Evolutionary conservation across 2,888 invertebrate species (phyloP).

Genomic region (Blera fallax): DNA sequence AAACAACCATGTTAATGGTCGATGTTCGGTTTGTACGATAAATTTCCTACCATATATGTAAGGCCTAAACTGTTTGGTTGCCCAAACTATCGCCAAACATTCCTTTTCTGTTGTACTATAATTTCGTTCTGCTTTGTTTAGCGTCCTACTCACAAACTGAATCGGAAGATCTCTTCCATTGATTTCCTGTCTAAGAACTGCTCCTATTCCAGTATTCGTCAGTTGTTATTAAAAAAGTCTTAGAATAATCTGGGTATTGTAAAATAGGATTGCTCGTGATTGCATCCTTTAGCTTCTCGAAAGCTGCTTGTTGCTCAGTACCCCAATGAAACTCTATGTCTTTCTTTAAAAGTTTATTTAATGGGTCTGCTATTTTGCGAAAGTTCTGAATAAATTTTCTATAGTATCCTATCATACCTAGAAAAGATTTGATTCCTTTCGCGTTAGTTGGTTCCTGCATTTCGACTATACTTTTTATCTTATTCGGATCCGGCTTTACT

Average conservation of each 20-base stretch:
- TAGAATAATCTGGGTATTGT: constrained; percentile 41
- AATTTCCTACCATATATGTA: too few relatives aligned
- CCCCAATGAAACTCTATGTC: constrained; percentile 58
- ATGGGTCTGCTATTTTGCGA: constrained; percentile 59
- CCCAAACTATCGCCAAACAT: too few relatives aligned
- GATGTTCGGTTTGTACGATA: too few relatives aligned
- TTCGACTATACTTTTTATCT: background rate
- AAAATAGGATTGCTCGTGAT: constrained; percentile 13
- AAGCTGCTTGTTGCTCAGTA: constrained; percentile 13
- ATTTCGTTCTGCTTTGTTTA: too few relatives aligned
- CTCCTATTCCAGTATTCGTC: constrained; percentile 70
- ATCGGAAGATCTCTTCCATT: too few relatives aligned
- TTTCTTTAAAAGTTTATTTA: constrained; percentile 67
- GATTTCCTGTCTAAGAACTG: too few relatives aligned
- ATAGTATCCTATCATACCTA: too few relatives aligned
- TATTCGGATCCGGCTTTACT: background rate
- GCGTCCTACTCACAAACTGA: too few relatives aligned
- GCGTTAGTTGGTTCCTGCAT: background rate
- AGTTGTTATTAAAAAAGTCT: constrained; percentile 71
- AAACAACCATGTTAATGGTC: too few relatives aligned
- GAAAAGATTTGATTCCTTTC: constrained; percentile 30
- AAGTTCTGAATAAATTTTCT: constrained; percentile 73
- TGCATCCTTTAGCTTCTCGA: constrained; percentile 30
- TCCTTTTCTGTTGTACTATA: too few relatives aligned
- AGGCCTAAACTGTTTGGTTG: too few relatives aligned